phyloP scores from a whole-genome alignment of 1,140 invertebrate genomes.

The Sycobia sp. region DNA sequence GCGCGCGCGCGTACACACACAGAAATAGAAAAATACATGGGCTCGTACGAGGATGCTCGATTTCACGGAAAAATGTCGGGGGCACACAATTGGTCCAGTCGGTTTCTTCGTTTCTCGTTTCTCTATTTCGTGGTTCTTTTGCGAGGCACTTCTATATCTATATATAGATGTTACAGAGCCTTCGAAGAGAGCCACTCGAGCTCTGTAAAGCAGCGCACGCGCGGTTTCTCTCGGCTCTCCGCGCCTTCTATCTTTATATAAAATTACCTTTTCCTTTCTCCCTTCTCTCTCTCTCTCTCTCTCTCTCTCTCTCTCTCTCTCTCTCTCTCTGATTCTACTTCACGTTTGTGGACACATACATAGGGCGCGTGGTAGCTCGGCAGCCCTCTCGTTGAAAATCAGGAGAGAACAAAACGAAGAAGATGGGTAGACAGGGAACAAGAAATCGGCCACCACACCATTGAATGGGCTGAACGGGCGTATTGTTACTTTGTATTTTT shows the following conservation, averaged over 20 bases:
- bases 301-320: neutral
- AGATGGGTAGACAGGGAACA: slow-evolving; percentile 19
- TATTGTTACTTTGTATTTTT: slow-evolving; percentile 37
- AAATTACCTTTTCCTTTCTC: no score
- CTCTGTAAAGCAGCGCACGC: no score
- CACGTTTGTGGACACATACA: neutral
- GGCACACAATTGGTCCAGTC: slow-evolving; percentile 22
- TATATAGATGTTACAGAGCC: no score
- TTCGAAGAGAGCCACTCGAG: neutral
- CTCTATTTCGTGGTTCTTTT: slow-evolving; percentile 11
- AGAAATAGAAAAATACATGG: no score
- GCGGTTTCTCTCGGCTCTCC: neutral
- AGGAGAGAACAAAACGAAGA: slow-evolving; percentile 19
- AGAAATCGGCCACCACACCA: slow-evolving; percentile 41
- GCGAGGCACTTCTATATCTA: neutral
- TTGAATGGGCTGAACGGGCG: slow-evolving; percentile 44
- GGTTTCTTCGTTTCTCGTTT: neutral
- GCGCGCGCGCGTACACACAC: no score
- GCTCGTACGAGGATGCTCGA: no score
- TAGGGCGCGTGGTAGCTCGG: neutral
- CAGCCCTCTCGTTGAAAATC: neutral
- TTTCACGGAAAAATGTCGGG: slow-evolving; percentile 25
- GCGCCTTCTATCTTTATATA: no score
- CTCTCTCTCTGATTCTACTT: neutral
- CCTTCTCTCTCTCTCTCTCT: no score